Conservation (phyloP, 2,888 invertebrate genomes). For the Argyresthia albistria region DNA sequence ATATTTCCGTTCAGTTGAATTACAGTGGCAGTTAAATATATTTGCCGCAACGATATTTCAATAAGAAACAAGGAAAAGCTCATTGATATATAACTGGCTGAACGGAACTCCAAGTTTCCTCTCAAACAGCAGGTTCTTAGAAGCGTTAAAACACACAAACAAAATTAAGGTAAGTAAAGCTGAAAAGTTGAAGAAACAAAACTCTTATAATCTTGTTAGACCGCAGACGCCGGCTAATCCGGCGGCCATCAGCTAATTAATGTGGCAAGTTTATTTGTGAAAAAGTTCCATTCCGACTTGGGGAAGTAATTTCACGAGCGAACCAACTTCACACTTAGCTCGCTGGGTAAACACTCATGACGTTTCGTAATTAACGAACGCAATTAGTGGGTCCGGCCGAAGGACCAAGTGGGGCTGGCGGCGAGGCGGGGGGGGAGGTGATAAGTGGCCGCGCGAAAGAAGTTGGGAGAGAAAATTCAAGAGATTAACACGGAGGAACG, state of each 20-base stretch:
- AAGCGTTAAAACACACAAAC: conserved; percentile 36
- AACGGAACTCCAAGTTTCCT: background rate
- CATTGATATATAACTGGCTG: no score
- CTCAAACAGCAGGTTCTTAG: background rate
- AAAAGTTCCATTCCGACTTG: conserved; percentile 52
- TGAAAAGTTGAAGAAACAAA: conserved; percentile 60
- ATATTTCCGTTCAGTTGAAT: no score
- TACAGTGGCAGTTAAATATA: no score
- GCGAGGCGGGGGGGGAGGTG: conserved; percentile 31
- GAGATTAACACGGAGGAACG: conserved; percentile 42
- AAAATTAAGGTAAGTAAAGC: conserved; percentile 62
- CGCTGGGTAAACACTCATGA: conserved; percentile 71
- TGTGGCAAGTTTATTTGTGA: conserved; percentile 22
- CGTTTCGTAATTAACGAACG: conserved; percentile 73
- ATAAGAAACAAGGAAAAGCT: no score
- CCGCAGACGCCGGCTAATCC: conserved; percentile 55
- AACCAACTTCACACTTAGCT: conserved; percentile 69
- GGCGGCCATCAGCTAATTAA: conserved; percentile 70
- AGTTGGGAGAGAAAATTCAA: conserved; percentile 59
- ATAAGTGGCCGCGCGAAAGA: conserved; percentile 65
- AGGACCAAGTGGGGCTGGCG: conserved; percentile 27
- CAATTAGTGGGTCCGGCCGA: conserved; percentile 67
- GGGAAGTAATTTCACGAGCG: conserved; percentile 62
- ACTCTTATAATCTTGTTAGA: conserved; percentile 69
- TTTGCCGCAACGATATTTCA: no score